phyloP scores from a whole-genome alignment of 2,113 vertebrate species.

The Parus major region DNA sequence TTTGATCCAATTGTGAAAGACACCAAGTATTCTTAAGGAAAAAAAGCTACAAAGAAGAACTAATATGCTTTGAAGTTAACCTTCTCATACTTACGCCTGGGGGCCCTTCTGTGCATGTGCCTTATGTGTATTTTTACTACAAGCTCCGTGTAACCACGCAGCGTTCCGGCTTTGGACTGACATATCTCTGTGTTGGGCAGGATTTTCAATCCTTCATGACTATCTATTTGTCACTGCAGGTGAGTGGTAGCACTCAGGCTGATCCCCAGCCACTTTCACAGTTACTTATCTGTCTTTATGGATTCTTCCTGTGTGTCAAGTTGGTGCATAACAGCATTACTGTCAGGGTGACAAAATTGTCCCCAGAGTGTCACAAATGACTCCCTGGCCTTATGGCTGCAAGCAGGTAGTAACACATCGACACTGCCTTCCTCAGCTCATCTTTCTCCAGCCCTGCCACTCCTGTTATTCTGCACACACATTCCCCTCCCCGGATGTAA shows the following conservation, averaged over 20 bases:
- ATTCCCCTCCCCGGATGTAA: fast-evolving
- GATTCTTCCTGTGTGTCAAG: slow-evolving; percentile 84
- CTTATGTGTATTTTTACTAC: not conserved
- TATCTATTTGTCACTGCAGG: slow-evolving; percentile 82
- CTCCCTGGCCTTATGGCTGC: slow-evolving; percentile 75
- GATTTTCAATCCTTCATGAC: slow-evolving; percentile 81
- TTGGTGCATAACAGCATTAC: slow-evolving; percentile 82
- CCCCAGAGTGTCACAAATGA: slow-evolving; percentile 84
- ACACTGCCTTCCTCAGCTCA: slow-evolving; percentile 31
- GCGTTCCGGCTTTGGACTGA: slow-evolving; percentile 63
- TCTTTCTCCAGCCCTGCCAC: slow-evolving; percentile 17
- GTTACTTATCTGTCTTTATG: slow-evolving; percentile 88
- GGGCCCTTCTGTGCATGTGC: not conserved
- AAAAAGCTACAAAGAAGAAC: not conserved
- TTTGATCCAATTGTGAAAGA: not conserved
- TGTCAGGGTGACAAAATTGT: slow-evolving; percentile 87
- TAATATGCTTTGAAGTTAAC: not conserved
- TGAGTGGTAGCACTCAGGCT: slow-evolving; percentile 80
- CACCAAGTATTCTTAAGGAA: not conserved
- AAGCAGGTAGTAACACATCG: slow-evolving; percentile 55
- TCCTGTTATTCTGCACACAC: not conserved
- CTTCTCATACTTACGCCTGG: not conserved
- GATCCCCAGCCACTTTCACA: slow-evolving; percentile 83
- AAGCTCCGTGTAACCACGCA: not conserved
- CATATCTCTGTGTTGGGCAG: slow-evolving; percentile 71